Base-by-base conservation (phyloP, 2,797 vertebrate genomes). In the Acanthis flammea region DNA sequence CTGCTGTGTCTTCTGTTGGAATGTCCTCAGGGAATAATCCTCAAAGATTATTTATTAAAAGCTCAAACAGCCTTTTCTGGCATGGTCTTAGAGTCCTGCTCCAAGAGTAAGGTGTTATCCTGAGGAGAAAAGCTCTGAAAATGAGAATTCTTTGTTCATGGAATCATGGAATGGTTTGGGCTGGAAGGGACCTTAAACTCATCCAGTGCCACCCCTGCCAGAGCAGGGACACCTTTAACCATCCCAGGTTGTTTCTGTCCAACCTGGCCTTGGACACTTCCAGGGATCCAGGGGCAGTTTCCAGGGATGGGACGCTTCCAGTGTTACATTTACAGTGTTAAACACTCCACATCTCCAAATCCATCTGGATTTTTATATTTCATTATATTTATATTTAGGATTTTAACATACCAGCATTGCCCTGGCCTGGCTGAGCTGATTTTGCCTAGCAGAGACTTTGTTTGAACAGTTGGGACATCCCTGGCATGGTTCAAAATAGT, bases 341-440 rank as follows among this genome's bases (percentile, higher is more conserved):
- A 74, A 75, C 1, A 71, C 33, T 18, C 19, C n/a, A 0, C 23
- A 1, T 25, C 33, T 67, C 76, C 18, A 50, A 37, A 79, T 8
- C 23, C 24, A 13, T 6, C 42, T 2, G 7, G 2, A 2, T 3
- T 63, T 44, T 24, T 35, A 17, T 37, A 7, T 37, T 45, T 27
- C 4, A 33, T 33, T 33, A 2, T 11, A 33, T 22, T 62, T 42
- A 5, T 15, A 16, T 16, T 41, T 31, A 42, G 31, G 58, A 19
- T 44, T 42, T 47, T 3, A 5, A 7, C 0, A 0, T 7, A 0
- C 7, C 1, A 6, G 12, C 0, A 0, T 85, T 42, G 31, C 58
- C 50, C 39, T 2, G 0, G 37, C 61, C 65, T 1, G 27, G 2
- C 41, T 3, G 65, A 68, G 74, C 30, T 48, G 58, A 6, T 48